These are phyloP conservation scores for Tipula vernalis DNA, from an alignment of 2,888 invertebrate species.

Conservation along the genomic window DNA sequence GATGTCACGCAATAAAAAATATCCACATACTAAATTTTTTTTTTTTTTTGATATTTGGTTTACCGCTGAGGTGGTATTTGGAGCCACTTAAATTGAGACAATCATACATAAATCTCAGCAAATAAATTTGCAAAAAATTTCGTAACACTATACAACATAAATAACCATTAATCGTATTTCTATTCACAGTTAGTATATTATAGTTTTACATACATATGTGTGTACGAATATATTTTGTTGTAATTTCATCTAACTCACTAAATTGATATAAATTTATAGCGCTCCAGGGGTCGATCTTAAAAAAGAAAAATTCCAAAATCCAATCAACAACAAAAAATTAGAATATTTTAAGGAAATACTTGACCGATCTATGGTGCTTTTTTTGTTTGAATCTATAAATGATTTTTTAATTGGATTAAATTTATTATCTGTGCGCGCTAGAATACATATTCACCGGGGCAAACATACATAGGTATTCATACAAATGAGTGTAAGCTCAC, in stretches of 20 bases:
- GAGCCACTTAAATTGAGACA: background rate
- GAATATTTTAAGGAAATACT: background rate
- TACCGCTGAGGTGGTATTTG: background rate
- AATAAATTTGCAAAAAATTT: background rate
- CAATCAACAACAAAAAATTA: background rate
- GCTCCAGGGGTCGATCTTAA: background rate
- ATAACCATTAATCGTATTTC: background rate
- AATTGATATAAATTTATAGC: background rate
- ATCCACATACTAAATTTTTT: background rate
- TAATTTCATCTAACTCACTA: background rate
- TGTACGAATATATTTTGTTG: background rate
- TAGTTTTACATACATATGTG: background rate
- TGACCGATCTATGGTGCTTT: background rate
- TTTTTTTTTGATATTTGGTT: background rate
- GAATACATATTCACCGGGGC: background rate
- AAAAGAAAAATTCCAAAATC: background rate
- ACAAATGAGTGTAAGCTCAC: background rate
- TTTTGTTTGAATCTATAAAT: background rate
- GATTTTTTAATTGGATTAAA: conserved; percentile 4
- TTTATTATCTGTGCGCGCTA: background rate
- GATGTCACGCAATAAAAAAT: background rate
- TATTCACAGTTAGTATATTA: background rate
- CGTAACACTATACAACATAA: background rate
- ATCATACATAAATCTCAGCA: background rate
- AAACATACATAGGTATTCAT: background rate